phyloP scores from a whole-genome alignment of 2,888 invertebrate genomes.

The Parnassius mnemosyne region DNA sequence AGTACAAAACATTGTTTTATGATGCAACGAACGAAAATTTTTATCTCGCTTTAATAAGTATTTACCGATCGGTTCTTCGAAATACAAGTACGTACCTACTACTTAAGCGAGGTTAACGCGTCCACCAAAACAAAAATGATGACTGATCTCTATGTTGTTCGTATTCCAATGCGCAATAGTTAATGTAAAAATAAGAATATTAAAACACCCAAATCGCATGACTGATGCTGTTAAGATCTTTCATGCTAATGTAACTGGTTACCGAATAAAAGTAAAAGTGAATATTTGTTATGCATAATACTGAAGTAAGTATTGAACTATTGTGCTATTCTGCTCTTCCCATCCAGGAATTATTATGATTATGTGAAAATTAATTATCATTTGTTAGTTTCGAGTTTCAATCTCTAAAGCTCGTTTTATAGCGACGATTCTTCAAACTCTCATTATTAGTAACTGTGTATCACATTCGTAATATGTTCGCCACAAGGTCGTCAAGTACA shows the following conservation, averaged over 20 bases:
- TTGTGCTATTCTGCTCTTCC: constrained; percentile 43
- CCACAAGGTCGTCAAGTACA: constrained; percentile 73
- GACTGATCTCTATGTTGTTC: constrained; percentile 24
- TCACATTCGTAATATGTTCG: constrained; percentile 70
- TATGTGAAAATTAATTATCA: constrained; percentile 49
- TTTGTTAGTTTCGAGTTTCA: constrained; percentile 48
- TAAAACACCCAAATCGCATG: constrained; percentile 51
- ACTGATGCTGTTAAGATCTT: constrained; percentile 57
- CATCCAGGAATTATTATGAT: constrained; percentile 50
- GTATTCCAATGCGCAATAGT: constrained; percentile 27
- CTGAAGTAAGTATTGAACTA: constrained; percentile 44
- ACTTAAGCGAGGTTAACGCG: constrained; percentile 48
- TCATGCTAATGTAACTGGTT: constrained; percentile 67
- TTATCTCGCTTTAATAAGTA: constrained; percentile 3
- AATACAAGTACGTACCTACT: constrained; percentile 28
- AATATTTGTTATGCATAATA: constrained; percentile 54
- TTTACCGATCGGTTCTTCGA: constrained; percentile 9
- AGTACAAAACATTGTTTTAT: constrained; percentile 2
- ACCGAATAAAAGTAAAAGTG: constrained; percentile 76
- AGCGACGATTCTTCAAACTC: constrained; percentile 66
- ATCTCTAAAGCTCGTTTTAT: constrained; percentile 46
- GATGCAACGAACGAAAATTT: constrained; percentile 2
- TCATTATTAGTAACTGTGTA: constrained; percentile 71
- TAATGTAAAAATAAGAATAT: constrained; percentile 51
- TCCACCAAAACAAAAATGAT: constrained; percentile 38